A percentile compares a stretch with the other conserved stretches of the same genome.
phyloP scores from a whole-genome alignment of 2,888 invertebrate species.

The Acrobasis consociella region DNA sequence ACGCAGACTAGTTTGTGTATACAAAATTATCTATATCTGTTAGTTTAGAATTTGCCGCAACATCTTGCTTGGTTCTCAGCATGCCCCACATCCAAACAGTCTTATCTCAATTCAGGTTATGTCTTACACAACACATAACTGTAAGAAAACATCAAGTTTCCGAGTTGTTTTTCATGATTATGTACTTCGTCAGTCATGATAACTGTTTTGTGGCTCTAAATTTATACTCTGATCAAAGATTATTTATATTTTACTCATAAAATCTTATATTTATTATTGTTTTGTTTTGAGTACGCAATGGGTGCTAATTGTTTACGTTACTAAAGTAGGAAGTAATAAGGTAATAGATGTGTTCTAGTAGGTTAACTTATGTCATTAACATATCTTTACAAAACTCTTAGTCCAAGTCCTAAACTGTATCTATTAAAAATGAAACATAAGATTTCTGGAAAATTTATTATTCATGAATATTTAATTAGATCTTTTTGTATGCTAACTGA shows the following conservation, averaged over 20 bases:
- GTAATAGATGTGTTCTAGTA: no score
- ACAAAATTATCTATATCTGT: constrained; percentile 58
- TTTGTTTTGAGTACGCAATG: no score
- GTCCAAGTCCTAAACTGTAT: no score
- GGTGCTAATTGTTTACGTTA: no score
- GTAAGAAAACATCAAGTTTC: constrained; percentile 58
- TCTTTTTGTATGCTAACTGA: no score
- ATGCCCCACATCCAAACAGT: constrained; percentile 52
- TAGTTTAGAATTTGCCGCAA: constrained; percentile 51
- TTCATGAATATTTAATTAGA: no score
- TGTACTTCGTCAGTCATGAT: constrained; percentile 28
- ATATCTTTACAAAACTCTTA: no score
- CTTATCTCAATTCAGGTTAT: constrained; percentile 68
- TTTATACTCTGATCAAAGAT: background rate
- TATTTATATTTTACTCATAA: background rate
- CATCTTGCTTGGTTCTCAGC: constrained; percentile 34
- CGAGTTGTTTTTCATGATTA: constrained; percentile 45
- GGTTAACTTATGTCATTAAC: no score
- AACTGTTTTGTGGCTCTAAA: constrained; percentile 25
- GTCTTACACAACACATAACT: constrained; percentile 67
- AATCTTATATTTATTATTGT: no score
- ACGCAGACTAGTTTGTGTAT: constrained; percentile 41
- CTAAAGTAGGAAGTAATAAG: no score
- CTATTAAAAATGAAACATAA: no score
- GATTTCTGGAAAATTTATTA: no score